Conservation (phyloP, 2,797 vertebrate genomes). For the Fistularia commersonii region DNA sequence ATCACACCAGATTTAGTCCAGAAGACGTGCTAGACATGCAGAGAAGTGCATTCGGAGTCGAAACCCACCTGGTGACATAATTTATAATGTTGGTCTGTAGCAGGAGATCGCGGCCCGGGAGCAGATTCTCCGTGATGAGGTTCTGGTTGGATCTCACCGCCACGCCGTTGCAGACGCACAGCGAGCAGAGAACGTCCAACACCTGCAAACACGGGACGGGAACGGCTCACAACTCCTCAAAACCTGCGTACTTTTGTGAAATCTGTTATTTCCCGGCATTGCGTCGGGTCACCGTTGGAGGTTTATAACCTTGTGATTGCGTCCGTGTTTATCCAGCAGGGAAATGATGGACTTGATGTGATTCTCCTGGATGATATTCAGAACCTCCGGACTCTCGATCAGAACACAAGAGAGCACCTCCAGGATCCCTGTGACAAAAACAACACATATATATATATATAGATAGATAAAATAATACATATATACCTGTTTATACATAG, state of each 20-base stretch:
- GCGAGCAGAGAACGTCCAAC: constrained; percentile 90
- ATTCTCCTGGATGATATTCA: constrained; percentile 96
- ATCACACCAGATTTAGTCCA: neutral
- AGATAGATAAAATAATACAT: too few species aligned
- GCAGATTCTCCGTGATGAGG: constrained; percentile 94
- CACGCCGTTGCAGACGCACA: constrained; percentile 94
- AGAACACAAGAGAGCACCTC: constrained; percentile 95
- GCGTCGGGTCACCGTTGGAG: neutral
- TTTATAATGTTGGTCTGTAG: constrained; percentile 93
- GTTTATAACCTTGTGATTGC: constrained; percentile 88
- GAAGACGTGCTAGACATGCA: neutral
- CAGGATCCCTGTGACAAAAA: constrained; percentile 81
- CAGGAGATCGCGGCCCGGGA: constrained; percentile 89
- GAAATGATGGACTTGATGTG: constrained; percentile 98
- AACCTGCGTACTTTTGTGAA: neutral
- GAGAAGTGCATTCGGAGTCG: neutral
- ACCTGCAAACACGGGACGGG: constrained; percentile 68
- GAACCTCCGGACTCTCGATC: constrained; percentile 94
- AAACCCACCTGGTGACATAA: constrained; percentile 86
- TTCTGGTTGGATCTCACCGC: constrained; percentile 96
- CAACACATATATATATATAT: neutral
- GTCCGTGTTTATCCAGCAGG: constrained; percentile 91
- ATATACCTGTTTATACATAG: too few species aligned
- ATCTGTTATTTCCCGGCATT: neutral
- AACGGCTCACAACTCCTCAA: neutral